These are phyloP conservation scores for Dysidea cf. avara DNA, from an alignment of 37 sponge, comb jelly and placozoan genomes.

Conservation along the genomic window DNA sequence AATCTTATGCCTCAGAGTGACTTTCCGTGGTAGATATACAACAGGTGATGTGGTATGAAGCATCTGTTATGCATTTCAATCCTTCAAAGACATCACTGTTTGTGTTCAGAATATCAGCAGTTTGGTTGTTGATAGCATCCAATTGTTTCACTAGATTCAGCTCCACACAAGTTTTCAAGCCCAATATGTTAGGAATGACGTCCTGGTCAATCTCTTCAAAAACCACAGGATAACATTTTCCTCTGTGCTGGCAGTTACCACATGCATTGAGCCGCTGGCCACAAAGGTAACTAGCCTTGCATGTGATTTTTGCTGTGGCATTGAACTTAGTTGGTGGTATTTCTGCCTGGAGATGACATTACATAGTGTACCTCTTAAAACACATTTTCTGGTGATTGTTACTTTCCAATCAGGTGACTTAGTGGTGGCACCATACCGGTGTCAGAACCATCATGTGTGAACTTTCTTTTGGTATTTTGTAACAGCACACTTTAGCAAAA, in stretches of 20 bases:
- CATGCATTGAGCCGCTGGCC: slow-evolving; percentile 15
- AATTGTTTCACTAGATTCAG: slow-evolving; percentile 21
- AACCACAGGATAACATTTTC: background rate
- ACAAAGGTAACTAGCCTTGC: slow-evolving; percentile 21
- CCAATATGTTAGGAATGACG: slow-evolving; percentile 18
- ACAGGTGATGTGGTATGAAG: slow-evolving; percentile 17
- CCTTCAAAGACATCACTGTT: slow-evolving; percentile 20
- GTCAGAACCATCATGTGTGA: too few relatives aligned
- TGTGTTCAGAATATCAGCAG: background rate
- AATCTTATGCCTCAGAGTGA: slow-evolving; percentile 8
- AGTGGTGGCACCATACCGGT: too few relatives aligned
- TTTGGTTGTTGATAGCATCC: too few relatives aligned
- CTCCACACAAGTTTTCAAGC: background rate
- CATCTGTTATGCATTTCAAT: slow-evolving; percentile 15
- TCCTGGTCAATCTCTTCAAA: slow-evolving; percentile 14
- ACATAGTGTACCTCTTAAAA: slow-evolving; percentile 39
- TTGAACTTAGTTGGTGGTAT: slow-evolving; percentile 4
- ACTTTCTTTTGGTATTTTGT: too few relatives aligned
- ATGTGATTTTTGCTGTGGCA: background rate
- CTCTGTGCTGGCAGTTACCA: slow-evolving; percentile 3
- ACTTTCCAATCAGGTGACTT: slow-evolving; percentile 4
- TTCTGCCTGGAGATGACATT: slow-evolving; percentile 30
- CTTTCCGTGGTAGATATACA: slow-evolving; percentile 19
- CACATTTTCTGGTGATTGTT: background rate
- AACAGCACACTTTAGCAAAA: slow-evolving; percentile 27